Evolutionary conservation across 1,140 invertebrate species (phyloP).

Genomic region (Chrysoperla carnea): DNA sequence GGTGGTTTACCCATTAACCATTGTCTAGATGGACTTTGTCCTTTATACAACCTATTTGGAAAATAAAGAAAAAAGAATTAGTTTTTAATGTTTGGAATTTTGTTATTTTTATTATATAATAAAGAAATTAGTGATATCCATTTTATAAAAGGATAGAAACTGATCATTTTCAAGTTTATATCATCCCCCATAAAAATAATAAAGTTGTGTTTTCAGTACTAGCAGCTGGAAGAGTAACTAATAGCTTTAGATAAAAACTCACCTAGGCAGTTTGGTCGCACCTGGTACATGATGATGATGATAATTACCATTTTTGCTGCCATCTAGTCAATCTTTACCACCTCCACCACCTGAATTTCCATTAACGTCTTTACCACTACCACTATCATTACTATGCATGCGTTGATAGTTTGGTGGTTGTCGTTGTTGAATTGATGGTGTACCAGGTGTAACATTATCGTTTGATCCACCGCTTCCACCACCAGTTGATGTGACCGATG

Average conservation of each 20-base stretch:
- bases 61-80: constrained; percentile 12
- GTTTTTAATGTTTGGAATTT: constrained; percentile 14
- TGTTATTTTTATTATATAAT: constrained; percentile 3
- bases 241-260: constrained; percentile 4
- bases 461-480: constrained; percentile 20
- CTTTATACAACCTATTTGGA: constrained; percentile 36
- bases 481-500: too few relatives aligned
- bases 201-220: too few relatives aligned
- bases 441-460: constrained; percentile 34
- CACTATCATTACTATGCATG: constrained; percentile 68
- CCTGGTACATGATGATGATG: neutral
- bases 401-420: constrained; percentile 59
- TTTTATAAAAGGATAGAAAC: too few relatives aligned
- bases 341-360: constrained; percentile 21
- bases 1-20: constrained; percentile 27
- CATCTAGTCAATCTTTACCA: constrained; percentile 52
- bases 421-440: constrained; percentile 35
- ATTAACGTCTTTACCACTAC: constrained; percentile 53
- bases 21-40: constrained; percentile 37
- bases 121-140: neutral
- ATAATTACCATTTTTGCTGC: constrained; percentile 8
- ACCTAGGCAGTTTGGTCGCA: constrained; percentile 18
- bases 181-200: too few relatives aligned
- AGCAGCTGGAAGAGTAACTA: too few relatives aligned
- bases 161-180: too few relatives aligned